Evolutionary conservation across 2,888 invertebrate species (phyloP), one percentile per base, ranked within the genome.

Genomic region (Caenorhabditis drosophilae): DNA sequence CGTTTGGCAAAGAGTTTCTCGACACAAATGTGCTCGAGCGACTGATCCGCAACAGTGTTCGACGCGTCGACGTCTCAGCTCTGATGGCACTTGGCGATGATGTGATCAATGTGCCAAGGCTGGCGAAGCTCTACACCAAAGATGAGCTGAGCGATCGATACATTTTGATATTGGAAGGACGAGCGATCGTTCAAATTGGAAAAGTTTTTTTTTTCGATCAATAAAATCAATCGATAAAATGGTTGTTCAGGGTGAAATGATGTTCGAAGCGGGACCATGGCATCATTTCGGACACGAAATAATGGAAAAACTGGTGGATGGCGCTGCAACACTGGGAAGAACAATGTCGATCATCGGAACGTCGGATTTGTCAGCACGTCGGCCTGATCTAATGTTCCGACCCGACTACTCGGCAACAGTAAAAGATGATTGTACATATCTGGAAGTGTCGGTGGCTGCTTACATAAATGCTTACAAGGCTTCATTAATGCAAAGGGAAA

Each of bases 251-350:
- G 61, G 72, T 41, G 91, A 90, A 84, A 88, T 97, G 80, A 89
- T 91, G 63, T 97, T 96, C 85, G 94, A 95, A 84, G 92, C 92
- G 58, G 96, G 97, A 0, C 94, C 96, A 22, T 97, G 97, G 87
- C 92, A 93, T 0, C 93, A 91, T 86, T 97, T 96, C 85, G 92
- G 92, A 2, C 89, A 87, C 87, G 84, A 52, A 54, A 61, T 77
- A 36, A 67, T 77, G 42, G 47, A 54, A 18, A 73, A 66, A 38
- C 38, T 76, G 48, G 62, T 72, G 2, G 51, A 58, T 2, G 67
- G 70, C 3, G 73, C 72, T 9, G 52, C 50, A 27, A 76, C 76
- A 3, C 47, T 77, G 15, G 61, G 62, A 36, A 41, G 77, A 38
- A 71, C 66, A 22, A 68, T 55, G 42, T 70, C 70, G 36, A 68